These are phyloP conservation scores for Melitaea cinxia DNA, from an alignment of 1,140 invertebrate genomes.

Conservation along the genomic window DNA sequence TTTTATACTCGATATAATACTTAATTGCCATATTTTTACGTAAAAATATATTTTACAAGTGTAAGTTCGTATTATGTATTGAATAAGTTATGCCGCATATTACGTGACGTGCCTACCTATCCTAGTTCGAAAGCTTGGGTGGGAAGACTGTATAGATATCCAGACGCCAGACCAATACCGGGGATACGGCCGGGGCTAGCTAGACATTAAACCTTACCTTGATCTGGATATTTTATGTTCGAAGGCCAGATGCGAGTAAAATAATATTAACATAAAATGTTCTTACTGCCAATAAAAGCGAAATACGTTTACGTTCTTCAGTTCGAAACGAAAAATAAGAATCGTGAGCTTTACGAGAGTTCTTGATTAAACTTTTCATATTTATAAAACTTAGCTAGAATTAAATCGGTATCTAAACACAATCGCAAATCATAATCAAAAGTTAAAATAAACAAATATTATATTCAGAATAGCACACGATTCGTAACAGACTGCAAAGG, in stretches of 20 bases:
- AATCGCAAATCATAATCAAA: not conserved
- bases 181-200: constrained; percentile 40
- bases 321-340: not conserved
- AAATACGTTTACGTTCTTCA: constrained; percentile 8
- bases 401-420: not conserved
- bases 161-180: constrained; percentile 25
- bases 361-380: not conserved
- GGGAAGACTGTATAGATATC: constrained; percentile 25
- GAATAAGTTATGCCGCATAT: not conserved
- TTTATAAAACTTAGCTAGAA: not conserved
- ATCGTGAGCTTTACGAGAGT: not conserved
- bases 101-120: constrained; percentile 9
- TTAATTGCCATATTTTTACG: too few relatives aligned
- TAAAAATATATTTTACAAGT: too few relatives aligned
- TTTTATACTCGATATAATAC: too few relatives aligned
- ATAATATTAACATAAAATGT: constrained; percentile 35
- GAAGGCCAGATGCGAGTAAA: constrained; percentile 30
- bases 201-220: constrained; percentile 41
- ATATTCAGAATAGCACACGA: not conserved
- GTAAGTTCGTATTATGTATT: too few relatives aligned
- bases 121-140: constrained; percentile 27
- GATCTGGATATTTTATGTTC: constrained; percentile 36
- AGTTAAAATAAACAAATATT: not conserved
- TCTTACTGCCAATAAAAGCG: constrained; percentile 25
- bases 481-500: not conserved